Evolutionary conservation across 2,797 vertebrate genomes (phyloP).

Genomic region (Leptatherina wallacei): DNA sequence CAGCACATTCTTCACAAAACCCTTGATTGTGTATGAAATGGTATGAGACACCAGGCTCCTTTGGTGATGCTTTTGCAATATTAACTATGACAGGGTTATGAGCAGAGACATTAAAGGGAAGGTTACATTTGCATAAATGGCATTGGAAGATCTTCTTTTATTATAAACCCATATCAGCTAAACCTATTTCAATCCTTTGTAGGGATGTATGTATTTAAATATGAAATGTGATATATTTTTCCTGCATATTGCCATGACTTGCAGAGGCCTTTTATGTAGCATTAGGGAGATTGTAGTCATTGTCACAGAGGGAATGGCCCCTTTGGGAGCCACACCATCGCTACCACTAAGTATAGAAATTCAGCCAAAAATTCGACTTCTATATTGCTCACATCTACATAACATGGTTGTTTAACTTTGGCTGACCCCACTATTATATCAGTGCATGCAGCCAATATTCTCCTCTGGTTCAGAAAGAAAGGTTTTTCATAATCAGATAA

Average conservation of each 20-base stretch:
- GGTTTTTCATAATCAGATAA: neutral
- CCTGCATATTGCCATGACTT: slow-evolving; percentile 11
- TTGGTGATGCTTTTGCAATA: slow-evolving; percentile 5
- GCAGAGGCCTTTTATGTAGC: slow-evolving; percentile 16
- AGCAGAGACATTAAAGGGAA: slow-evolving; percentile 8
- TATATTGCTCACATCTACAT: slow-evolving; percentile 8
- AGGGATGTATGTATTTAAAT: slow-evolving; percentile 1
- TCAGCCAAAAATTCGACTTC: neutral
- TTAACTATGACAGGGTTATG: slow-evolving; percentile 14
- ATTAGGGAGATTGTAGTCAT: neutral
- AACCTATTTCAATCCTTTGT: neutral
- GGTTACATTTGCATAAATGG: slow-evolving; percentile 6
- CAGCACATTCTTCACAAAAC: neutral
- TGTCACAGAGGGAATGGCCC: slow-evolving; percentile 20
- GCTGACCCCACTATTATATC: neutral
- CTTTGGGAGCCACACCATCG: slow-evolving; percentile 17
- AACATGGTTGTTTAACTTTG: slow-evolving; percentile 22
- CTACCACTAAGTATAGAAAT: neutral
- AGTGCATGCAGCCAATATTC: neutral
- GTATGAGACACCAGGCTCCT: neutral
- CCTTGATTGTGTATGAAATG: neutral
- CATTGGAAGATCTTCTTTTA: neutral
- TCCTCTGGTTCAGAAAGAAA: neutral
- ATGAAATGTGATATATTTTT: slow-evolving; percentile 19
- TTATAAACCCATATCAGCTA: slow-evolving; percentile 5